These are phyloP conservation scores for Gymnocephalus cernua DNA, from an alignment of 2,113 vertebrate species.

Conservation along the genomic window DNA sequence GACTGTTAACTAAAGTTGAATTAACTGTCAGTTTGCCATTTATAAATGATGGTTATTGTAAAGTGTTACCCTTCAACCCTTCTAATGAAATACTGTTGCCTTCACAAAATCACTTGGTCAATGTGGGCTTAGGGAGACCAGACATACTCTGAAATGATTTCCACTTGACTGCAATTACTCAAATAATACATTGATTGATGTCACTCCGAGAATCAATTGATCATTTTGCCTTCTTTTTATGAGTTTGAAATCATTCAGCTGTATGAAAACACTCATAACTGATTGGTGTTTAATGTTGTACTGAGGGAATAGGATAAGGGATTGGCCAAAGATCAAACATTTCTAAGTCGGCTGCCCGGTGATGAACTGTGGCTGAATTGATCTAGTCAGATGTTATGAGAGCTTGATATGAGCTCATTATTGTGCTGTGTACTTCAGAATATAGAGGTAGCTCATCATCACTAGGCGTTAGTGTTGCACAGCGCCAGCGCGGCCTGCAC, in stretches of 20 bases:
- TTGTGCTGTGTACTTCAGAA: conserved; percentile 12
- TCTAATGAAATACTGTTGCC: conserved; percentile 38
- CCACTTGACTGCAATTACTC: conserved; percentile 12
- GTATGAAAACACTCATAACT: conserved; percentile 31
- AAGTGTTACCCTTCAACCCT: not conserved
- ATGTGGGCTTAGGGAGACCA: conserved; percentile 27
- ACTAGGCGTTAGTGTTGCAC: conserved; percentile 38
- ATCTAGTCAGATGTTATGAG: conserved; percentile 22
- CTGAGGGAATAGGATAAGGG: not conserved
- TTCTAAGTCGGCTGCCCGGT: conserved; percentile 7
- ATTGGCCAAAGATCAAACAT: conserved; percentile 26
- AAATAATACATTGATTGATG: conserved; percentile 20
- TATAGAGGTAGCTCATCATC: conserved; percentile 18
- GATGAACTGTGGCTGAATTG: conserved; percentile 36
- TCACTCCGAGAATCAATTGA: conserved; percentile 23
- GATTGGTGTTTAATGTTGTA: conserved; percentile 33
- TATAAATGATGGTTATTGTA: too few species aligned
- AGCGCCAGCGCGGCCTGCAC: conserved; percentile 28
- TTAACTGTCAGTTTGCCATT: too few species aligned
- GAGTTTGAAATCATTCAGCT: conserved; percentile 21
- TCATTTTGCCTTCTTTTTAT: conserved; percentile 22
- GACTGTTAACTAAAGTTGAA: too few species aligned
- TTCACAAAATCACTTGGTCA: conserved; percentile 47
- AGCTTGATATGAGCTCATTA: conserved; percentile 39
- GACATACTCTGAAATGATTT: conserved; percentile 12